Evolutionary conservation across 2,797 vertebrate genomes (phyloP), one percentile per base, ranked within the genome.

Genomic region (Typhlichthys eigenmanni): DNA sequence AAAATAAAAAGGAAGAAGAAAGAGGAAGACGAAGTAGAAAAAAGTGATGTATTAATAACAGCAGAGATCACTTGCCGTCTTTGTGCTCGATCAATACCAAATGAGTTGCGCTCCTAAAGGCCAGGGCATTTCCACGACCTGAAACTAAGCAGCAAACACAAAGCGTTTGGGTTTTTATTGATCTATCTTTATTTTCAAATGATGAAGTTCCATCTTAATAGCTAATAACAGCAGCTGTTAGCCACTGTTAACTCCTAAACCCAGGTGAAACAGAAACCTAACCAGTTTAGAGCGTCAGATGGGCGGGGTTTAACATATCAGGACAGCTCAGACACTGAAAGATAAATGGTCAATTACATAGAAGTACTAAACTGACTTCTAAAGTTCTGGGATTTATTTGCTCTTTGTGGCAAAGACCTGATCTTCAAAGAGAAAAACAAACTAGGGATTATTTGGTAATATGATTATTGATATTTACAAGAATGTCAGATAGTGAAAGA

Each of bases 61-160:
- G 88, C 79, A 79, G 78, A 53, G 71, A 69, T 73, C 62, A 82
- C 67, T 81, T 46, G 68, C 71, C 29, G 50, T 75, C 76, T 88
- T 89, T 86, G 81, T 72, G 72, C 75, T 84, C 77, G 80, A 92
- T 91, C 86, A 88, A 89, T 90, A 90, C 84, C 84, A 89, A 88
- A 87, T 82, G 85, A 89, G 47, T 76, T 9, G 6, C 6, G 34
- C 8, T 38, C 34, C 34, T 38, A 57, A 53, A 62, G 52, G 60
- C 66, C 66, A 60, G 62, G 56, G 81, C 71, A 59, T 38, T 69
- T 72, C 58, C 51, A 64, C 69, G 61, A 74, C 71, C 60, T 69
- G 52, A 53, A 54, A 75, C 32, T 62, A 47, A 58, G 38, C 47
- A 47, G 57, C 61, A 74, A 66, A 63, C 49, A 68, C 32, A 16